A percentile compares a stretch with the other conserved stretches of the same genome.
These are phyloP conservation scores for Tragopan temminckii DNA, from an alignment of 2,797 vertebrate genomes.

Conservation along the genomic window DNA sequence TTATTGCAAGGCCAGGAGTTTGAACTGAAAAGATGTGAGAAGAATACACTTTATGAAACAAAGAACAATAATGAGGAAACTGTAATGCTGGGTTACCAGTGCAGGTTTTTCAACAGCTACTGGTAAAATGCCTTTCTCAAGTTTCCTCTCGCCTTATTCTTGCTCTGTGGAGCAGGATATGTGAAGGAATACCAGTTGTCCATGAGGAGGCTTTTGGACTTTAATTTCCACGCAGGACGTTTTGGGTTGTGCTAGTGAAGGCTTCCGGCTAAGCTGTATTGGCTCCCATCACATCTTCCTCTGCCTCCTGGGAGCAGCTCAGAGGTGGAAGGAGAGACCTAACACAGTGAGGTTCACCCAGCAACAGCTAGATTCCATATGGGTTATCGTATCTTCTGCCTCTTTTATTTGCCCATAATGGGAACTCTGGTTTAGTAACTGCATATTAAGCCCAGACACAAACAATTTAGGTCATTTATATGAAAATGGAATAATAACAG, in stretches of 20 bases:
- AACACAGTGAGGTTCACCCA: accelerated
- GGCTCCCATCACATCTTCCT: not conserved
- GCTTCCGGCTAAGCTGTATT: not conserved
- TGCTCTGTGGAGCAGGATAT: not conserved
- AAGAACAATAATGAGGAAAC: not conserved
- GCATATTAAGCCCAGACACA: not conserved
- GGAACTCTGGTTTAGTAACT: not conserved
- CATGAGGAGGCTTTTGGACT: not conserved
- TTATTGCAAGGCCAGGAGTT: not conserved
- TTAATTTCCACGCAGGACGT: not conserved
- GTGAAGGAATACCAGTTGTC: not conserved
- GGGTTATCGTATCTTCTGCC: not conserved
- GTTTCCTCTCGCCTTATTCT: not conserved
- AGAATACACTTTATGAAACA: not conserved
- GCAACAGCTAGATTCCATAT: not conserved
- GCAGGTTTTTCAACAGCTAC: not conserved
- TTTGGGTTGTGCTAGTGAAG: not conserved
- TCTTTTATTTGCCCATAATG: not conserved
- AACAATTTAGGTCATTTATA: not conserved
- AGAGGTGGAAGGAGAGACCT: not conserved
- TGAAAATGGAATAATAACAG: not conserved
- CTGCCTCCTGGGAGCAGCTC: not conserved
- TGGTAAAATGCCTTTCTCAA: not conserved
- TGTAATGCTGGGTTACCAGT: not conserved
- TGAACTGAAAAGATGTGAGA: not conserved